phyloP scores from a whole-genome alignment of 2,888 invertebrate genomes.

The Nephrotoma flavescens region DNA sequence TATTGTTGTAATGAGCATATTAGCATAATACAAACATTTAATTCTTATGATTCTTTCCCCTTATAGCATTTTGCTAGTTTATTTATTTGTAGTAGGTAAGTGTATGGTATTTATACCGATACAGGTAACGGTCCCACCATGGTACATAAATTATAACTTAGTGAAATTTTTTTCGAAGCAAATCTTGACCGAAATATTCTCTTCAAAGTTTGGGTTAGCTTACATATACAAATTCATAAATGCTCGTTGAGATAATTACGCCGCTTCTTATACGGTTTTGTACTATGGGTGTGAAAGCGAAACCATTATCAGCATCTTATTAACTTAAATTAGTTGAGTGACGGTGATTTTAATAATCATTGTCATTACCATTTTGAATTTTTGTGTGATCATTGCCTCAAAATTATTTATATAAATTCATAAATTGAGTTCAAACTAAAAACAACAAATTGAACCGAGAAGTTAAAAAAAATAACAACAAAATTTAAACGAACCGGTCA shows the following conservation, averaged over 20 bases:
- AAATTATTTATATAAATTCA: neutral
- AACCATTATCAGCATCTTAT: neutral
- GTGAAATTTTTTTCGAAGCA: neutral
- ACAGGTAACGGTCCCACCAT: neutral
- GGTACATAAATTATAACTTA: neutral
- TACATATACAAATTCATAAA: neutral
- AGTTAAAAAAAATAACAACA: neutral
- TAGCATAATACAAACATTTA: neutral
- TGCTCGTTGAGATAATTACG: neutral
- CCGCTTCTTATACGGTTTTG: neutral
- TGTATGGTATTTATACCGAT: neutral
- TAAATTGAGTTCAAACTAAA: neutral
- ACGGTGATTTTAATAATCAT: neutral
- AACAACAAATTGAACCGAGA: neutral
- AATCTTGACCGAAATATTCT: neutral
- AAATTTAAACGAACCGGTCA: neutral
- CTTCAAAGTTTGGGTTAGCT: neutral
- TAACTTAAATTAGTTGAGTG: neutral
- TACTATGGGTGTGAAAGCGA: neutral
- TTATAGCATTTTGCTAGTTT: neutral
- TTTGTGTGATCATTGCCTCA: neutral
- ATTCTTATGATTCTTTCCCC: neutral
- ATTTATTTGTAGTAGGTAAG: neutral
- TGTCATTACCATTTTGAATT: neutral
- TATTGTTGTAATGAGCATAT: too few species aligned